Evolutionary conservation across 2,888 invertebrate genomes (phyloP), one percentile per base, ranked within the genome.

Genomic region (Alcis repandata): DNA sequence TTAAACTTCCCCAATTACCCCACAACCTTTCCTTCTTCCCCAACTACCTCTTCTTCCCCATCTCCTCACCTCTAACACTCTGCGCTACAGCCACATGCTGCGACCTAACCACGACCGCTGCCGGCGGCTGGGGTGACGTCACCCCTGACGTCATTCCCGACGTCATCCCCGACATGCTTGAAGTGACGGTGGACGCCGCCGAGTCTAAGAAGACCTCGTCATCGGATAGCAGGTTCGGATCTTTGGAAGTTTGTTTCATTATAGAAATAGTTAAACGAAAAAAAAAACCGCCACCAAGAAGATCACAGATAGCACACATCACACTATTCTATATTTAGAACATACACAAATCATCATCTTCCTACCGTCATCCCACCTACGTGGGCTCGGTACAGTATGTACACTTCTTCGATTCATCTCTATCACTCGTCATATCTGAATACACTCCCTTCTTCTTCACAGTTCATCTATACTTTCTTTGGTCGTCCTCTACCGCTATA

Each of bases 171-270:
- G 89, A 88, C 52, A 83, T 72, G 0, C 83, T 83, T 10, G 89
- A 88, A 51, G 82, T 78, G 49, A 80, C 73, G 0, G 87, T 81
- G 0, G 89, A 88, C 56, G 80, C 84, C 20, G 81, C 73, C 19
- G 84, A 81, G 62, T 89, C 90, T 64, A 86, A 75, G 82, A 93
- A 93, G 60, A 92, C 92, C 61, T 93, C 92, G 59, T 91, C 91
- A 61, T 92, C 92, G 0, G 88, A 87, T 13, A 89, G 78, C 53
- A 86, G 81, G 76, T 82, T 80, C 48, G 86, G 85, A 70, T 89
- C 89, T 73, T 51, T 62, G 9, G 45, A 58, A 13, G 17, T 27
- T 10, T 8, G 32, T 32, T 36, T n/a, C 10, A 19, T 27, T 58
- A 41, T 51, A 49, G 19, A 27, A 1, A 36, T 10, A n/a, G 10